These are phyloP conservation scores for Mantis religiosa DNA, from an alignment of 2,888 invertebrate species.

Conservation along the genomic window DNA sequence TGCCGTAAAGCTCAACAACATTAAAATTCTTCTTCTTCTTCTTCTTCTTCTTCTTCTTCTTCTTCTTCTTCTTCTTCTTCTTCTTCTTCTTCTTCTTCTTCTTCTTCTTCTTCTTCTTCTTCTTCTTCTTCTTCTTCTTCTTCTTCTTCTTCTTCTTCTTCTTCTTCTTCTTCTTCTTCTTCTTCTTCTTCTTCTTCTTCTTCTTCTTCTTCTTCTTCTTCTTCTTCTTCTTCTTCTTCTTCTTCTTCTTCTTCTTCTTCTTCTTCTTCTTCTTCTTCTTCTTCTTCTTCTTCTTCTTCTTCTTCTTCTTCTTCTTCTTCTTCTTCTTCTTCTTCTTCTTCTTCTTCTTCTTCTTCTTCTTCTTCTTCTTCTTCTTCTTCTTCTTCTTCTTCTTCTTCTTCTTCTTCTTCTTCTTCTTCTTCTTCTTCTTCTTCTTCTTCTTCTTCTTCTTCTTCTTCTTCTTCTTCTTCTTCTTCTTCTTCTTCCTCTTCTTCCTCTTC, in stretches of 20 bases:
- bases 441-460: no score
- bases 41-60: no score
- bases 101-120: no score
- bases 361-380: conserved; percentile 25
- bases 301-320: conserved; percentile 36
- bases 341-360: conserved; percentile 30
- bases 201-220: conserved; percentile 32
- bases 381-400: conserved; percentile 18
- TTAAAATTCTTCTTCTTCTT: no score
- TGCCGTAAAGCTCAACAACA: no score
- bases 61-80: not conserved
- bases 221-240: not conserved
- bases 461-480: no score
- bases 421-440: conserved; percentile 18
- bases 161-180: conserved; percentile 29
- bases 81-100: not conserved
- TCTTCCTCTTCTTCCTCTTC: no score
- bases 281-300: conserved; percentile 29
- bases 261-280: conserved; percentile 17
- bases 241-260: not conserved
- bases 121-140: no score
- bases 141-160: conserved; percentile 32
- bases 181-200: conserved; percentile 29
- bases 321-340: conserved; percentile 34
- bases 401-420: conserved; percentile 16